Evolutionary conservation across 2,797 vertebrate species (phyloP).

Genomic region (Mallotus villosus): DNA sequence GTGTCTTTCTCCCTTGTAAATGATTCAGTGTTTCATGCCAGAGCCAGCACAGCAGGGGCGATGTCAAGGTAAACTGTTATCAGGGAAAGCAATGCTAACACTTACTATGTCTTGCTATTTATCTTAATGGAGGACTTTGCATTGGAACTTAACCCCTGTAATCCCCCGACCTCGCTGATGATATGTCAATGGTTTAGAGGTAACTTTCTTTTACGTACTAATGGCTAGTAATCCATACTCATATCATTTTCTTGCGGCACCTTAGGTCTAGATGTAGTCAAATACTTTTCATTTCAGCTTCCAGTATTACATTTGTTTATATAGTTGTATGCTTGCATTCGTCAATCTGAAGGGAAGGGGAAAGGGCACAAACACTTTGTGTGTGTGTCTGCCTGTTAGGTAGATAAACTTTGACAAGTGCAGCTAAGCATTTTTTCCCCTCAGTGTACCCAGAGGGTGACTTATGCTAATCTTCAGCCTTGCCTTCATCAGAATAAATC

Average conservation of each 20-base stretch:
- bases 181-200: not conserved
- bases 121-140: not conserved
- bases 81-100: not conserved
- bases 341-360: slow-evolving; percentile 17
- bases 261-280: not conserved
- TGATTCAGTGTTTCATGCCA: not conserved
- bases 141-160: too few species aligned
- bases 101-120: too few species aligned
- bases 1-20: not conserved
- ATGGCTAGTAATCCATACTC: slow-evolving; percentile 28
- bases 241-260: slow-evolving; percentile 21
- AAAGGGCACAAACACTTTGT: slow-evolving; percentile 18
- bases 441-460: slow-evolving; percentile 38
- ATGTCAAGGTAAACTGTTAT: not conserved
- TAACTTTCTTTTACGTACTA: not conserved
- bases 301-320: not conserved
- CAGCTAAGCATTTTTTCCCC: slow-evolving; percentile 39
- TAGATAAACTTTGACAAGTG: slow-evolving; percentile 53
- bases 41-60: not conserved
- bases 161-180: too few species aligned
- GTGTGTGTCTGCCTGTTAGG: slow-evolving; percentile 31
- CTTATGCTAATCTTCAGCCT: slow-evolving; percentile 56
- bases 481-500: slow-evolving; percentile 40
- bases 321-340: slow-evolving; percentile 13
- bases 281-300: slow-evolving; percentile 26